Conservation (phyloP, 35 echinoderm and acorn worm species). For the Heliocidaris erythrogramma region DNA sequence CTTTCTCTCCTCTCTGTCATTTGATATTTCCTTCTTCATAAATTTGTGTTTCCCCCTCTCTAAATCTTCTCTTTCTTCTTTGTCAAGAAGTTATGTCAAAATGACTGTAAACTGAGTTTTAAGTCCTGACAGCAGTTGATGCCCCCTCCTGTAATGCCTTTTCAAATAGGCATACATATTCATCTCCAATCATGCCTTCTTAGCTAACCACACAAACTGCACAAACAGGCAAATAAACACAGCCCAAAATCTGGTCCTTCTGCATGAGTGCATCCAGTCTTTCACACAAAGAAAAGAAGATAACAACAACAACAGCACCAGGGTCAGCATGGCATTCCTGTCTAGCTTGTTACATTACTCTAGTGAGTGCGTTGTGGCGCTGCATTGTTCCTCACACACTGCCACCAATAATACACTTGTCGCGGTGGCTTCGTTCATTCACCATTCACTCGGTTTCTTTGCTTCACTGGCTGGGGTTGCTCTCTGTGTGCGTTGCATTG, state of each 20-base stretch:
- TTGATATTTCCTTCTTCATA: not conserved
- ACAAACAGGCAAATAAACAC: not conserved
- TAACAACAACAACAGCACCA: not conserved
- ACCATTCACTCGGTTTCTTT: not conserved
- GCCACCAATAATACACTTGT: conserved; percentile 16
- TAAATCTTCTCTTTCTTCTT: too few species aligned
- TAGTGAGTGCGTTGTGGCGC: not conserved
- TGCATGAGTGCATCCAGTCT: not conserved
- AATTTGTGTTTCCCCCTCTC: not conserved
- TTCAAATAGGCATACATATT: not conserved
- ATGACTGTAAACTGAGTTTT: not conserved
- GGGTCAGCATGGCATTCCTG: not conserved
- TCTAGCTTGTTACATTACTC: not conserved
- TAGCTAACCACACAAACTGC: not conserved
- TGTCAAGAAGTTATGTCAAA: not conserved
- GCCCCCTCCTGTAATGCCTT: not conserved
- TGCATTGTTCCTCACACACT: not conserved
- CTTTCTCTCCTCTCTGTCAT: not conserved
- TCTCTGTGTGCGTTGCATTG: not conserved
- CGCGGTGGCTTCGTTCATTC: not conserved
- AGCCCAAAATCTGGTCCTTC: not conserved
- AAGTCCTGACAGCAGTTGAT: not conserved
- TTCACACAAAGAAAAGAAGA: not conserved
- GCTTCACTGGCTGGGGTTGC: not conserved
- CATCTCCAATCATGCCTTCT: not conserved